Evolutionary conservation across 2,888 invertebrate genomes (phyloP), one percentile per base, ranked within the genome.

Genomic region (Eumerus sabulonum): DNA sequence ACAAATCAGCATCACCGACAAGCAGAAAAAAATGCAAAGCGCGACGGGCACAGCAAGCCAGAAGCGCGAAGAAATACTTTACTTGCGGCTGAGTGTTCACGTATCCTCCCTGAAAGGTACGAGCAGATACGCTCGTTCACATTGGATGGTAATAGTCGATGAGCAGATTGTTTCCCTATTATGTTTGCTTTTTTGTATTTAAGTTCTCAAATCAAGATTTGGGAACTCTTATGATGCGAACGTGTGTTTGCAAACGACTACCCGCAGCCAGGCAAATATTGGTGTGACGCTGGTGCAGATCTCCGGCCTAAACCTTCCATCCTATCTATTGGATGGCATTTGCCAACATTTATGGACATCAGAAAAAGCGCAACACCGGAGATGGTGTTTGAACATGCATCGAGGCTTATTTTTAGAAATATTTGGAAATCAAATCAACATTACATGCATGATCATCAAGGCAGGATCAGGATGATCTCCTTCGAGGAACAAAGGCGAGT

Each of bases 171-270:
- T 27, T 27, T 27, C 7, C 3, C 7, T 27, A 4, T 14, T 16
- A 35, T 2, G 47, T 16, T 18, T 27, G 27, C 16, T 63, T 42
- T 38, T 54, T 56, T 38, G 7, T 27, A 27, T 4, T 68, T 45
- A 50, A 38, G 54, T 66, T 71, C 67, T 77, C 66, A 77, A 77
- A 77, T 77, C 76, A 77, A 77, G 76, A 77, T 77, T 77, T 72
- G 76, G 36, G 72, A 77, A 77, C 72, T 77, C 76, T 71, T 72
- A 72, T 77, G 76, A 77, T 76, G 66, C 36, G 76, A 35, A 44
- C 63, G 72, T 11, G 11, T 71, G 66, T 72, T 67, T 56, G 66
- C 72, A 72, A 60, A 66, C 76, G 76, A 72, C 72, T 77, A 77
- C 76, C 76, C 76, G 76, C 76, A 77, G 76, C 72, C 76, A 67